These are phyloP conservation scores for Alectoris magna DNA, from an alignment of 2,797 vertebrate species.

Conservation along the genomic window DNA sequence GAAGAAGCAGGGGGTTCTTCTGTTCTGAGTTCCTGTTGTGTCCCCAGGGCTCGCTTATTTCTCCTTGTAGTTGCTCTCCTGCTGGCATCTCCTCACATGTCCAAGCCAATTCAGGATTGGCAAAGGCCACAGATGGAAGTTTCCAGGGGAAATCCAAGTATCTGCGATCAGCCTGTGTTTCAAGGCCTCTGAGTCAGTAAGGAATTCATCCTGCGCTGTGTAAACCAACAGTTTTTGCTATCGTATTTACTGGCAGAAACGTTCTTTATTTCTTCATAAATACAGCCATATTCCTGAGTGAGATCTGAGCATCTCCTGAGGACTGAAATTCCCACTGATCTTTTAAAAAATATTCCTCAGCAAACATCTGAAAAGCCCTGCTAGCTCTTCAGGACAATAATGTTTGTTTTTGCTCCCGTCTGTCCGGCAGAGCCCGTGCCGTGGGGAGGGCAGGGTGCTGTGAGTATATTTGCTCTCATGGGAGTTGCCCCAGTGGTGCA, in stretches of 20 bases:
- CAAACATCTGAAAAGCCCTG: background rate
- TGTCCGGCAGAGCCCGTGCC: background rate
- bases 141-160: conserved; percentile 51
- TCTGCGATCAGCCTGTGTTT: background rate
- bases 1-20: background rate
- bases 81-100: background rate
- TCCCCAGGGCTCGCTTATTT: background rate
- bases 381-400: background rate
- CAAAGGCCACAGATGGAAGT: background rate
- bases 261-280: background rate
- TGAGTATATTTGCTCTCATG: background rate
- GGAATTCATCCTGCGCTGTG: background rate
- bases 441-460: background rate
- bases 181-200: conserved; percentile 13
- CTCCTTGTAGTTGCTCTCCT: background rate
- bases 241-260: background rate
- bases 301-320: background rate
- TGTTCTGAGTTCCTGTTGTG: background rate
- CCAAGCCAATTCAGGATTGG: background rate
- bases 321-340: conserved; percentile 5
- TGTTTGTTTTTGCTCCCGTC: background rate
- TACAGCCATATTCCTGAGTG: background rate
- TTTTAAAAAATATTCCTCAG: background rate
- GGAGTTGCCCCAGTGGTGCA: background rate
- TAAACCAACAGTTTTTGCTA: background rate